Percentiles rank a stretch among this genome's conserved stretches.
Evolutionary conservation across 2,888 invertebrate genomes (phyloP).

Genomic region (Microctonus aethiopoides): DNA sequence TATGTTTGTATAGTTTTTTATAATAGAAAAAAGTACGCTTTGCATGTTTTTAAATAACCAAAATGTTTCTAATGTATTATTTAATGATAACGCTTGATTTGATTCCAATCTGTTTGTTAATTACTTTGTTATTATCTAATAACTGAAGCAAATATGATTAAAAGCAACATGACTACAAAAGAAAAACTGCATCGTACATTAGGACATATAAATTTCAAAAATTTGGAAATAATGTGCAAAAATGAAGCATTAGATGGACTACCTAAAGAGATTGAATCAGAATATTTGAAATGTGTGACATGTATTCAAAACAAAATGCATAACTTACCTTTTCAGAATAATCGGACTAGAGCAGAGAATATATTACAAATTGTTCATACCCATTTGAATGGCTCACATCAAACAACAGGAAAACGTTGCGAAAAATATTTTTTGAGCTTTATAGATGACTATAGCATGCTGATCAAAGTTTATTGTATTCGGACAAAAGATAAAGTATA

Average conservation of each 20-base stretch:
- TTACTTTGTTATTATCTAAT: too few species aligned
- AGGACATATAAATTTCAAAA: conserved; percentile 41
- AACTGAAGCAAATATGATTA: not conserved
- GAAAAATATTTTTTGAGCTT: conserved; percentile 36
- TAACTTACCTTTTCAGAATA: conserved; percentile 21
- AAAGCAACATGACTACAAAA: conserved; percentile 23
- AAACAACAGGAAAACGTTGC: conserved; percentile 27
- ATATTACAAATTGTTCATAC: conserved; percentile 27
- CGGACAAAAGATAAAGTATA: not conserved
- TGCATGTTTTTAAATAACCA: too few species aligned
- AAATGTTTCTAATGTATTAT: too few species aligned
- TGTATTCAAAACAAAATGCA: conserved; percentile 30
- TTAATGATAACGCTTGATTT: too few species aligned
- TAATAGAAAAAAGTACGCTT: too few species aligned
- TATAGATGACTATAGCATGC: conserved; percentile 5
- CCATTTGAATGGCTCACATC: conserved; percentile 19
- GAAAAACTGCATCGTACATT: conserved; percentile 40
- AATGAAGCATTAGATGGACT: conserved; percentile 28
- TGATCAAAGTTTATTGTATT: not conserved
- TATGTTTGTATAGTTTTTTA: too few species aligned
- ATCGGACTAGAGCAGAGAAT: conserved; percentile 34
- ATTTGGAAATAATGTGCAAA: conserved; percentile 25
- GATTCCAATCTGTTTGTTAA: too few species aligned
- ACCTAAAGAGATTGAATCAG: conserved; percentile 27
- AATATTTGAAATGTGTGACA: conserved; percentile 25